These are phyloP conservation scores for Dinomys branickii DNA, from an alignment of 2,113 vertebrate species.

Conservation along the genomic window DNA sequence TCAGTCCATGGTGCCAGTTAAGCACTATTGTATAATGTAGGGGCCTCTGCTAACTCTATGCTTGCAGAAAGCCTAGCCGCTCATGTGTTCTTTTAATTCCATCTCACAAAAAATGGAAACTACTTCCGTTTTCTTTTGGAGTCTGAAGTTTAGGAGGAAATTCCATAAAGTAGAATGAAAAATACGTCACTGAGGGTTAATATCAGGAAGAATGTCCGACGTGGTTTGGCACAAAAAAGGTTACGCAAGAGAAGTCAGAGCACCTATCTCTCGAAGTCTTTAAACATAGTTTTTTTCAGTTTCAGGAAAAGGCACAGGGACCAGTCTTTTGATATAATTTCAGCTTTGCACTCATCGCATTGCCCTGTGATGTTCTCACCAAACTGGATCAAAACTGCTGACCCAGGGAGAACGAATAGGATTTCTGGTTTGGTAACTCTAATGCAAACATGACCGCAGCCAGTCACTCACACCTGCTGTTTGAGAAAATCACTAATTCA, in stretches of 20 bases:
- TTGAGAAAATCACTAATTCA: not conserved
- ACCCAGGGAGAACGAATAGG: not conserved
- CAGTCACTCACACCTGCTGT: not conserved
- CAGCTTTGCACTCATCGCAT: not conserved
- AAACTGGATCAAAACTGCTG: not conserved
- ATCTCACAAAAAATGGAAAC: not conserved
- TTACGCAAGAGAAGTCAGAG: not conserved
- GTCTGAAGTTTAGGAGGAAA: conserved; percentile 1
- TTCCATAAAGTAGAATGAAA: not conserved
- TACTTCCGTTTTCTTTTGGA: not conserved
- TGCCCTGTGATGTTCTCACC: not conserved
- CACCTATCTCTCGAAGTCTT: not conserved
- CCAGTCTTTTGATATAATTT: not conserved
- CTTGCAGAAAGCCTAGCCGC: not conserved
- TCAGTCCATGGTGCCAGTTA: not conserved
- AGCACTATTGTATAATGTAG: not conserved
- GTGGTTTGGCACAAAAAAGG: not conserved
- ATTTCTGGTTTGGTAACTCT: not conserved
- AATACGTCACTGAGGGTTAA: not conserved
- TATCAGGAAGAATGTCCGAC: not conserved
- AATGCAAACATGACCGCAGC: not conserved
- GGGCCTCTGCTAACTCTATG: not conserved
- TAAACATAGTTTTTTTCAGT: conserved; percentile 15
- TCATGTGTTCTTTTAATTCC: not conserved
- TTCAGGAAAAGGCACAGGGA: not conserved